Conservation (phyloP, 2,113 vertebrate genomes). For the Nothoprocta perdicaria region DNA sequence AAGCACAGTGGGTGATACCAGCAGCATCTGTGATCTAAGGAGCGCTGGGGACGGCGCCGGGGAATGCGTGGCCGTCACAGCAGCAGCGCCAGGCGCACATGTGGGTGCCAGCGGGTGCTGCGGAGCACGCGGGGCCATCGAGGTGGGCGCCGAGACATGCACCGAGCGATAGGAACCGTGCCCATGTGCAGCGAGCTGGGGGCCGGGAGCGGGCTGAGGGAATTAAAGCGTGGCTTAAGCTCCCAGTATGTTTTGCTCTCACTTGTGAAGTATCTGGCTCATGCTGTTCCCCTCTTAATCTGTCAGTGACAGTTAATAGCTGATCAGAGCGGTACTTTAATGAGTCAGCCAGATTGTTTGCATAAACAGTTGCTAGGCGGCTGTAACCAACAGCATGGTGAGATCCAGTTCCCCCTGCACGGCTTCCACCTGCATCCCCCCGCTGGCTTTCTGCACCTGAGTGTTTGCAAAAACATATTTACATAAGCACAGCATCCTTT, state of each 20-base stretch:
- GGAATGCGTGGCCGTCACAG: slow-evolving; percentile 33
- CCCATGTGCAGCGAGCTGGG: not conserved
- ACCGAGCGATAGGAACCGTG: not conserved
- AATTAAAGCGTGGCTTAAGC: slow-evolving; percentile 13
- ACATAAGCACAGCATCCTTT: not conserved
- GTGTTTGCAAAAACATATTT: fast-evolving
- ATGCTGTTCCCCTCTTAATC: slow-evolving; percentile 52
- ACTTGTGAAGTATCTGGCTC: slow-evolving; percentile 11
- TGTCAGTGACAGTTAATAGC: slow-evolving; percentile 44
- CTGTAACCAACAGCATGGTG: not conserved
- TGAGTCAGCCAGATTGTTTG: slow-evolving; percentile 43
- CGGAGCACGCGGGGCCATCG: slow-evolving; percentile 48
- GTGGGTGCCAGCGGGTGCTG: slow-evolving; percentile 63
- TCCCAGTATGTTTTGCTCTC: slow-evolving; percentile 25
- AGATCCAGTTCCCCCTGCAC: not conserved
- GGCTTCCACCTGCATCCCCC: not conserved
- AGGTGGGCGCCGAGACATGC: slow-evolving; percentile 64
- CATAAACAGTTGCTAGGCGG: slow-evolving; percentile 17
- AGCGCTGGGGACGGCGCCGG: slow-evolving; percentile 31
- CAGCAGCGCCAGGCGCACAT: slow-evolving; percentile 41
- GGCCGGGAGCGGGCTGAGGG: not conserved
- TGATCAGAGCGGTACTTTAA: slow-evolving; percentile 22
- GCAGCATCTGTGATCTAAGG: slow-evolving; percentile 18
- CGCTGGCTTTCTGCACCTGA: not conserved
- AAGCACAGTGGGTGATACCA: slow-evolving; percentile 45